Percentiles rank a stretch among this genome's conserved stretches.
Evolutionary conservation across 23 tunicate species (phyloP).

Genomic region (Trididemnum clinides): DNA sequence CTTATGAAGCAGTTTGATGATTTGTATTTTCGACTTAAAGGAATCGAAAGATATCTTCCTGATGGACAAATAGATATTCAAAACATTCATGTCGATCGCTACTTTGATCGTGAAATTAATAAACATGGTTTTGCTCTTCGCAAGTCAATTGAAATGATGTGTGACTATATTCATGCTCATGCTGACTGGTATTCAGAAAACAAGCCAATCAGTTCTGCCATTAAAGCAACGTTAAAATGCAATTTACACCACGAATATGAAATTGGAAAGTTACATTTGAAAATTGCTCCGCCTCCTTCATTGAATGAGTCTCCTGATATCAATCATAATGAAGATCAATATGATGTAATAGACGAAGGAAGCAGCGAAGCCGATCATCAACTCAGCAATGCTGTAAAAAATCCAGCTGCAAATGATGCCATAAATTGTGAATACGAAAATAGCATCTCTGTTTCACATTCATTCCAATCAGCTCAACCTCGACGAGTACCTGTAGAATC

Average conservation of each 20-base stretch:
- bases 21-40: conserved; percentile 47
- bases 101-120: conserved; percentile 17
- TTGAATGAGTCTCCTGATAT: neutral
- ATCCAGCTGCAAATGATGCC: too few relatives aligned
- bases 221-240: neutral
- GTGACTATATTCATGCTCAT: neutral
- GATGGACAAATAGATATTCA: neutral
- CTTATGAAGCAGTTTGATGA: conserved; percentile 66
- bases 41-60: conserved; percentile 38
- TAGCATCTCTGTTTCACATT: too few relatives aligned
- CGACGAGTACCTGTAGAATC: too few relatives aligned
- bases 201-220: too few relatives aligned
- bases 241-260: neutral
- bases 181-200: conserved; percentile 39
- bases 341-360: too few relatives aligned
- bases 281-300: neutral
- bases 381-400: too few relatives aligned
- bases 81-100: conserved; percentile 15
- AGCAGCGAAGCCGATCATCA: too few relatives aligned
- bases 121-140: conserved; percentile 40
- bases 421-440: too few relatives aligned
- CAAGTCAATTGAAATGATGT: conserved; percentile 37
- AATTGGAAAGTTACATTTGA: neutral
- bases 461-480: too few relatives aligned
- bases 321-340: neutral